Base-by-base conservation (phyloP, 2,113 vertebrate genomes). In the Paradoxurus hermaphroditus region DNA sequence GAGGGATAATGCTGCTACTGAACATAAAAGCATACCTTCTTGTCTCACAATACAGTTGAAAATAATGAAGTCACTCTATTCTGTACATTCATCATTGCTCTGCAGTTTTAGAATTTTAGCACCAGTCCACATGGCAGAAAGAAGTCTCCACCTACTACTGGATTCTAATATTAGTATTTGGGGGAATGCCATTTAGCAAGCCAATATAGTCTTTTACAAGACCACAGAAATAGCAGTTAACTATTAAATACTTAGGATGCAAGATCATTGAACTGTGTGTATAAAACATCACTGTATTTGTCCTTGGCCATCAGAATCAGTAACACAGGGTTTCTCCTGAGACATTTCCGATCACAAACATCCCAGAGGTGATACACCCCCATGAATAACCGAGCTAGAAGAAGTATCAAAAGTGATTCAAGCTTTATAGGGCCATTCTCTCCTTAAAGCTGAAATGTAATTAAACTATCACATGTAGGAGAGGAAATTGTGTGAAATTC, bases 121-220 rank as follows among this genome's bases (percentile, higher is more conserved):
- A 91, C 34, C 31, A 94, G 56, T 88, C 83, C 94, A 65, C 67
- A 63, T 44, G 67, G 83, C 97, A 95, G 95, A 96, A 95, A 82
- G 87, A 86, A n/a, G 5, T 96, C 72, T 96, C 93, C 86, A 94
- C 97, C 97, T 94, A 96, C 91, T 70, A 79, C 78, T 84, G 49
- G 53, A 91, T 94, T 95, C 97, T 96, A 97, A 95, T 97, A 90
- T 95, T 97, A 96, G 95, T 89, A 68, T 91, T 97, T 89, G 72
- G 72, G 14, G 72, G 91, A 91, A 86, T 91, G 90, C 56, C 93
- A 13, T 79, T 94, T 86, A 86, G 90, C 56, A 94, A 86, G 29
- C 46, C 73, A 86, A 68, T 68, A 88, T 27, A 93, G 46, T 73
- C 62, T 78, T 94, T 91, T 88, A 91, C 16, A 86, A 97, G 96